A percentile compares a stretch with the other conserved stretches of the same genome.
phyloP scores from a whole-genome alignment of 1,140 invertebrate species.

The Drosophila watanabei region DNA sequence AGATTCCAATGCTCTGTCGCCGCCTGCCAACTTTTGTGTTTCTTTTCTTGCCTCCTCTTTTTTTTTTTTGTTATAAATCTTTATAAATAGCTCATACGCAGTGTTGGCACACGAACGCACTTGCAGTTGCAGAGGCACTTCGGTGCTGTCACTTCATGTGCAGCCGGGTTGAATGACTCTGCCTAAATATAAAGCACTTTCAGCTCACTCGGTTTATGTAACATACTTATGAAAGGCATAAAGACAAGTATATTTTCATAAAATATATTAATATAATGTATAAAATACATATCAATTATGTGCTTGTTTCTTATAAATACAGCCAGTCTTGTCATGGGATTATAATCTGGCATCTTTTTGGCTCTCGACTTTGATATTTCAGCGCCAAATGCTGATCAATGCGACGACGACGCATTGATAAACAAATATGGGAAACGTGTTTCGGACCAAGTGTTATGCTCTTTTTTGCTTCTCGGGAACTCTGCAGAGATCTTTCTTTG shows the following conservation, averaged over 20 bases:
- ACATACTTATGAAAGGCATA: conserved; percentile 7
- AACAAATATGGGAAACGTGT: conserved; percentile 51
- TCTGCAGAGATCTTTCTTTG: conserved; percentile 34
- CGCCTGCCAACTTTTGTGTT: conserved; percentile 25
- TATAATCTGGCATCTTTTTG: conserved; percentile 25
- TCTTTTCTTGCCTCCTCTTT: neutral
- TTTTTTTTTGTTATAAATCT: conserved; percentile 28
- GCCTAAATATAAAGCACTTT: conserved; percentile 36
- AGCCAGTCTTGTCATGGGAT: neutral
- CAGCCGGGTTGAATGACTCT: conserved; percentile 71
- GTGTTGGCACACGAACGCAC: conserved; percentile 49
- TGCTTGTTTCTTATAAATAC: neutral
- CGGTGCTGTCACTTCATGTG: conserved; percentile 12
- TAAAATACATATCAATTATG: neutral
- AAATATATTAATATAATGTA: neutral
- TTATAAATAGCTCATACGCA: conserved; percentile 72
- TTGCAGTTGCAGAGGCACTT: conserved; percentile 33
- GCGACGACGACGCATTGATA: conserved; percentile 39
- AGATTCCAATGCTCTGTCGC: conserved; percentile 23
- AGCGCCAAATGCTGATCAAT: conserved; percentile 40
- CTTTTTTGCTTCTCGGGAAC: neutral
- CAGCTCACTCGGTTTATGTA: conserved; percentile 37
- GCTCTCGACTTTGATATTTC: conserved; percentile 26
- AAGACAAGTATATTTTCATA: neutral
- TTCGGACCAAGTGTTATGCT: conserved; percentile 25